Evolutionary conservation across 2,113 vertebrate species (phyloP), one percentile per base, ranked within the genome.

Genomic region (Nothocercus nigrocapillus): DNA sequence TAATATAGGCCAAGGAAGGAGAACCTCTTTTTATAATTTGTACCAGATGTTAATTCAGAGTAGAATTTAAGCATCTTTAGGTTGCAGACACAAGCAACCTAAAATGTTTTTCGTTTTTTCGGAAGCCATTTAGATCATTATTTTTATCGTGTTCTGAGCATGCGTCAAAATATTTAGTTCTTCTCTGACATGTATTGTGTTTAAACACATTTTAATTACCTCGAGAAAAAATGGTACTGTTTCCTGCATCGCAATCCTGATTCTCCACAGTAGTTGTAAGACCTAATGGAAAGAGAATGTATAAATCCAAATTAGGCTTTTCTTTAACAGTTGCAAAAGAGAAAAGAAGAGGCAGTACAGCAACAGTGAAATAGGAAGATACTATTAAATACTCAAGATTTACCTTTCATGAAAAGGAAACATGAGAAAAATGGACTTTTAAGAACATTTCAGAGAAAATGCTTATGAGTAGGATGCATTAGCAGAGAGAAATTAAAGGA

Each of bases 151-250:
- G 18, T 82, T 53, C 53, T 88, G 49, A 84, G 10, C 25, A 11
- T 42, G 30, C 12, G 2, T 40, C 75, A 34, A 7, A 44, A 6
- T 59, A 72, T 42, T 30, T 63, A 80, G 38, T 6, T 61, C 17
- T 15, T 67, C 7, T 2, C 7, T 16, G 16, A 68, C 21, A 8
- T 11, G 32, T 28, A 49, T 54, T 1, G 1, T 22, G 36, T 75
- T 70, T 92, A 38, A 85, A 81, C 54, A 51, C 10, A 22, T 59
- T 82, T 75, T 64, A 21, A 69, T 96, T 97, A 97, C 96, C 96
- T 96, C 1, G n/a, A 4, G 62, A 89, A 54, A 92, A 86, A 68
- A 8, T 6, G 2, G 38, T 63, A n/a, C 53, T 2, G 2, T 88
- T 91, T 19, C 15, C 44, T 25, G 19, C 11, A 62, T 0, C 4